Evolutionary conservation across 2,113 vertebrate species (phyloP).

Genomic region (Neolamprologus variostigma): DNA sequence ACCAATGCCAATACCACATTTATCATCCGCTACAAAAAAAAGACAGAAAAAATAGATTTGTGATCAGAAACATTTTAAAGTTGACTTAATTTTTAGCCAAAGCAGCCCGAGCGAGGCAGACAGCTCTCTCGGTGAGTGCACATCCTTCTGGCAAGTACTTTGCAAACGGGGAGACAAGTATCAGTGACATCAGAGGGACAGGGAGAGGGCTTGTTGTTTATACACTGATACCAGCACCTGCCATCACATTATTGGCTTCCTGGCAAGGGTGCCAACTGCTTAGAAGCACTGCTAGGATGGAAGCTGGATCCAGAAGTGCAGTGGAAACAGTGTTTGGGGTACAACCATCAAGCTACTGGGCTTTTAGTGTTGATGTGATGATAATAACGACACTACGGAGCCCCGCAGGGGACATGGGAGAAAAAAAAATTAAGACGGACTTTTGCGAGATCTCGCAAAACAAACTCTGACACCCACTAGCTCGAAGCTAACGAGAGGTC

Average conservation of each 20-base stretch:
- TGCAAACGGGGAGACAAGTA: slow-evolving; percentile 31
- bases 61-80: neutral
- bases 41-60: neutral
- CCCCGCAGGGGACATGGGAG: too few relatives aligned
- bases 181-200: slow-evolving; percentile 44
- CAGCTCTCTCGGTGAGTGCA: neutral
- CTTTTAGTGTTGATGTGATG: neutral
- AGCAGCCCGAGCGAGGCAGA: neutral
- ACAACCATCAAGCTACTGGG: neutral
- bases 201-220: slow-evolving; percentile 39
- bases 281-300: neutral
- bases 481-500: too few relatives aligned
- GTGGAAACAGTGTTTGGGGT: neutral
- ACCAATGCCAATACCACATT: neutral
- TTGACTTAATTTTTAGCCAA: slow-evolving; percentile 12
- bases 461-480: too few relatives aligned
- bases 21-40: neutral
- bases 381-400: neutral
- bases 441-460: too few relatives aligned
- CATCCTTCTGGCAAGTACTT: slow-evolving; percentile 29
- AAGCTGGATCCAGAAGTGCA: neutral
- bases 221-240: slow-evolving; percentile 40
- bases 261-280: slow-evolving; percentile 27
- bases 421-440: too few relatives aligned
- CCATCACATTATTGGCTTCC: slow-evolving; percentile 34